Evolutionary conservation across 2,797 vertebrate species (phyloP).

Genomic region (Cryptoblepharus egeriae): DNA sequence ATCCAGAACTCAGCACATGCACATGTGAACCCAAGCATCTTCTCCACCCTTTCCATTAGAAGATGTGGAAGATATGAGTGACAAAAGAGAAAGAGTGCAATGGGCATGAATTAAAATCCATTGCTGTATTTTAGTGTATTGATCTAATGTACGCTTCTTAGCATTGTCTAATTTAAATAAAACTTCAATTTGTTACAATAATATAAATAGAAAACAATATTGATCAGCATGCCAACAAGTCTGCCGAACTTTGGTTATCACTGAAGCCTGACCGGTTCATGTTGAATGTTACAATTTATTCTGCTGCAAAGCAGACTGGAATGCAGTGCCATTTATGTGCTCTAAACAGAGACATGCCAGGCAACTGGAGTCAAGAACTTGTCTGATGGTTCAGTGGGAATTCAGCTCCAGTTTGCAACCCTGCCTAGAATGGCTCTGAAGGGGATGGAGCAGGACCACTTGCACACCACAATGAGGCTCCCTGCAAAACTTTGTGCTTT

Average conservation of each 20-base stretch:
- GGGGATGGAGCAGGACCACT: no score
- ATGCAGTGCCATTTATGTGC: conserved; percentile 60
- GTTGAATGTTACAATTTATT: conserved; percentile 76
- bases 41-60: conserved; percentile 27
- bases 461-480: no score
- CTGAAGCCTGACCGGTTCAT: conserved; percentile 77
- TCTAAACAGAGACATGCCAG: conserved; percentile 61
- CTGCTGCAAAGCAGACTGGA: conserved; percentile 60
- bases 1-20: neutral
- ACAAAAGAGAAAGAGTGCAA: conserved; percentile 47
- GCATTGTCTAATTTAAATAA: conserved; percentile 82
- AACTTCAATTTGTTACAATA: conserved; percentile 80
- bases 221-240: conserved; percentile 70
- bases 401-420: no score
- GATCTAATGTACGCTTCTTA: conserved; percentile 67
- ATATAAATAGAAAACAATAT: conserved; percentile 80
- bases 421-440: no score
- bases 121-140: conserved; percentile 76
- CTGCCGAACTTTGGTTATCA: conserved; percentile 76
- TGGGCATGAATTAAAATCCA: conserved; percentile 73
- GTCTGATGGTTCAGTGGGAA: no score
- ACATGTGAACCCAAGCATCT: neutral
- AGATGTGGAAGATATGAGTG: conserved; percentile 57
- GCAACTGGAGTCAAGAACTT: conserved; percentile 25
- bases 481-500: no score